Evolutionary conservation across 2,888 invertebrate species (phyloP).

Genomic region (Torymus texanus): DNA sequence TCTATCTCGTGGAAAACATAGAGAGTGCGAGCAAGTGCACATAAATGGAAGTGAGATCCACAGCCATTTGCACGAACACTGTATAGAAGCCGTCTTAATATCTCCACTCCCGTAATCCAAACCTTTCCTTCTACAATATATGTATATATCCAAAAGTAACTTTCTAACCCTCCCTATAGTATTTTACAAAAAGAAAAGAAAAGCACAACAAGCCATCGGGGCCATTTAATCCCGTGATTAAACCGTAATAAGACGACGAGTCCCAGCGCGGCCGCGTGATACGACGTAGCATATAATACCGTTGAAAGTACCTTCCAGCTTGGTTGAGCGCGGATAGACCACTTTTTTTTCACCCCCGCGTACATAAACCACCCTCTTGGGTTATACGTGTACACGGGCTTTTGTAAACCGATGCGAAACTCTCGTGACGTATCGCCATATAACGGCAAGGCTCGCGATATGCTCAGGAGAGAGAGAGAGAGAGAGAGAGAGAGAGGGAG

Average conservation of each 20-base stretch:
- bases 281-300: conserved; percentile 38
- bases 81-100: too few relatives aligned
- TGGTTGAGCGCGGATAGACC: background rate
- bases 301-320: conserved; percentile 22
- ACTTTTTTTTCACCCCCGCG: conserved; percentile 20
- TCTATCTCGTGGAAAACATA: background rate
- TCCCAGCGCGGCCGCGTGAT: background rate
- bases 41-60: conserved; percentile 10
- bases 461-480: too few relatives aligned
- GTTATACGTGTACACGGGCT: background rate
- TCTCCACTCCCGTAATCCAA: too few relatives aligned
- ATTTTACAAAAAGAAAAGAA: too few relatives aligned
- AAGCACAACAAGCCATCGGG: too few relatives aligned
- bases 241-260: too few relatives aligned
- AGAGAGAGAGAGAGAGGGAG: too few relatives aligned
- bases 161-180: too few relatives aligned
- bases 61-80: conserved; percentile 38
- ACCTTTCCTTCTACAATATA: too few relatives aligned
- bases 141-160: too few relatives aligned
- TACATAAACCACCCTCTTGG: background rate
- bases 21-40: background rate
- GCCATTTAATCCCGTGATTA: too few relatives aligned
- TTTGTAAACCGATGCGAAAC: conserved; percentile 60
- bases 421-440: conserved; percentile 63
- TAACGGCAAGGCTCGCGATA: background rate